Base-by-base conservation (phyloP, 1,140 invertebrate species). In the Heliconius himera region DNA sequence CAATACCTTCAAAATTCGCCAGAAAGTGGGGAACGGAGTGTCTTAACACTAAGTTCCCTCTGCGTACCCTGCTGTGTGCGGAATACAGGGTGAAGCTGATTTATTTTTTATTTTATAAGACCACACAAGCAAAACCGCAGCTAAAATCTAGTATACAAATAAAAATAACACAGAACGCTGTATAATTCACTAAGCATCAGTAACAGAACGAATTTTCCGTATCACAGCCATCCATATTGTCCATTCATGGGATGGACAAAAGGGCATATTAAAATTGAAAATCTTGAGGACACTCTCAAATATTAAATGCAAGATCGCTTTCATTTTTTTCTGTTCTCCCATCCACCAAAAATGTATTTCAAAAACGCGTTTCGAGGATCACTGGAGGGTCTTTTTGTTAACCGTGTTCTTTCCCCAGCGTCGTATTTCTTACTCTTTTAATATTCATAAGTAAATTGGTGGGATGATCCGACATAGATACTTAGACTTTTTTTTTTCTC, bases 371-470 rank as follows among this genome's bases (percentile, higher is more conserved):
- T 87, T 88, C 87, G 87, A 87, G 90, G 83, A 87, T 90, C 89
- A 88, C 83, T 88, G 84, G 84, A 87, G 86, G 88, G 85, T 85
- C 83, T 89, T 89, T 90, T 91, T 91, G 89, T 92, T 82, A 84
- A 77, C 79, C 70, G 87, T 89, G 87, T 89, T 82, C 54, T 1
- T 26, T 26, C 81, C 80, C 81, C 71, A 66, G 56, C 73, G 80
- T 80, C 78, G 79, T 54, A 74, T 84, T 83, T 81, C 82, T 81
- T 86, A 81, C 85, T 87, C 87, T 85, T 85, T 92, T 90, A 91
- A 93, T 93, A 91, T 93, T 92, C 91, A 92, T 93, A 92, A 93
- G 89, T 89, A 91, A 93, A 90, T 91, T 93, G 90, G 85, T 85
- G 86, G 83, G 87, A 91, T 90, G 83, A 89, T 87, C 85, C 81